Conservation (phyloP, 2,113 vertebrate species). For the Andinoacara biseriatus region DNA sequence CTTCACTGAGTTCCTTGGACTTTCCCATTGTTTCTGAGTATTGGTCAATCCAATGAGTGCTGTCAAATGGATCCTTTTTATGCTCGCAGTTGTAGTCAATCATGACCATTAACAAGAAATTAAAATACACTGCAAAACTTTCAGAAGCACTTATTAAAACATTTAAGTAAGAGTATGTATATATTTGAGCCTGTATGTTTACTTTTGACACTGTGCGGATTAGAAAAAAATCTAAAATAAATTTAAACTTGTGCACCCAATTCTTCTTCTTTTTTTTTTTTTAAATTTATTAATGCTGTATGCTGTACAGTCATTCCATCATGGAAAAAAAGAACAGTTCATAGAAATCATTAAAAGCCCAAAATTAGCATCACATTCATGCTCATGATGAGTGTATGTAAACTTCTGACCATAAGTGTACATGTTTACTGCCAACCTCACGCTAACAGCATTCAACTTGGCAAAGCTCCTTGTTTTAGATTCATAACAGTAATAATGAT, state of each 20-base stretch:
- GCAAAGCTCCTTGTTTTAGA: not conserved
- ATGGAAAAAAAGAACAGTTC: not conserved
- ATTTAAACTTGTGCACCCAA: not conserved
- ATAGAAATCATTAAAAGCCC: not conserved
- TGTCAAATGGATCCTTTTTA: too few species aligned
- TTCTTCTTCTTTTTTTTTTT: too few species aligned
- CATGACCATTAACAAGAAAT: too few species aligned
- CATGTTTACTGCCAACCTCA: not conserved
- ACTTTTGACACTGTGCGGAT: not conserved
- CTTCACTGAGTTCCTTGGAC: too few species aligned
- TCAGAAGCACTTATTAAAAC: too few species aligned
- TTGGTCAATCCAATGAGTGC: too few species aligned
- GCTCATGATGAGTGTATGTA: not conserved
- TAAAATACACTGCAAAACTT: too few species aligned
- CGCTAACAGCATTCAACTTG: not conserved
- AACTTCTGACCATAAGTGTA: not conserved
- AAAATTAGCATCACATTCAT: not conserved
- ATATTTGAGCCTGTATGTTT: not conserved
- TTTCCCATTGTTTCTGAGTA: too few species aligned
- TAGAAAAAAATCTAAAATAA: not conserved
- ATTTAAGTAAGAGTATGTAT: too few species aligned
- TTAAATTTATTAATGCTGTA: not conserved
- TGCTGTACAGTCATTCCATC: not conserved
- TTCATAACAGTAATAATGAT: not conserved
- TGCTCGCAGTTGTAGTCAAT: too few species aligned